Conservation (phyloP, 2,888 invertebrate genomes). For the Tetheella fluctuosa region DNA sequence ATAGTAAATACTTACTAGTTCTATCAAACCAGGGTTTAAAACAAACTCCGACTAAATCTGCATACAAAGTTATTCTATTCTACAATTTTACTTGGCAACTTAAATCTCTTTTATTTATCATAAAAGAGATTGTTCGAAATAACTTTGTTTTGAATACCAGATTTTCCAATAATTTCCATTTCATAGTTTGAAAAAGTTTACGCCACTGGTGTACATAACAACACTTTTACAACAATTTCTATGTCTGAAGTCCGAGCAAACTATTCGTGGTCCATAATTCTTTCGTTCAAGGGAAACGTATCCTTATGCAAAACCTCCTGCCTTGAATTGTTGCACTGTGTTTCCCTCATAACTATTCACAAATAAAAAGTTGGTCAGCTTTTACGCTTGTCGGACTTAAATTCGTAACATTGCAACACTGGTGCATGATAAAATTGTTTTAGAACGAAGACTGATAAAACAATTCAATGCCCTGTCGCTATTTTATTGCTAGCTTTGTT, state of each 20-base stretch:
- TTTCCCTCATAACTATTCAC: not conserved
- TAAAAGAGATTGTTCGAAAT: not conserved
- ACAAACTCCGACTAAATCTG: too few species aligned
- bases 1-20: too few species aligned
- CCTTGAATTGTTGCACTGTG: not conserved
- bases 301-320: not conserved
- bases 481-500: not conserved
- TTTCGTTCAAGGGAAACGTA: not conserved
- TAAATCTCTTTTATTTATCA: not conserved
- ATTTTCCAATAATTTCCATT: constrained; percentile 3
- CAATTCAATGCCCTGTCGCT: not conserved
- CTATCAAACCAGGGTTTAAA: too few species aligned
- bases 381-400: not conserved
- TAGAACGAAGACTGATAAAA: not conserved
- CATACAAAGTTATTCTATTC: not conserved
- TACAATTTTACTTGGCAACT: not conserved
- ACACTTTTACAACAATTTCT: not conserved
- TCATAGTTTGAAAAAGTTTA: not conserved
- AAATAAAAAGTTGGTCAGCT: not conserved
- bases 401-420: not conserved
- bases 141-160: constrained; percentile 2
- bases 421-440: not conserved
- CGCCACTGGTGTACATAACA: not conserved
- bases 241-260: not conserved
- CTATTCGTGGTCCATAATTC: not conserved